Percentiles rank a stretch among this genome's conserved stretches.
phyloP scores from a whole-genome alignment of 2,113 vertebrate genomes.

The Tragulus kanchil region DNA sequence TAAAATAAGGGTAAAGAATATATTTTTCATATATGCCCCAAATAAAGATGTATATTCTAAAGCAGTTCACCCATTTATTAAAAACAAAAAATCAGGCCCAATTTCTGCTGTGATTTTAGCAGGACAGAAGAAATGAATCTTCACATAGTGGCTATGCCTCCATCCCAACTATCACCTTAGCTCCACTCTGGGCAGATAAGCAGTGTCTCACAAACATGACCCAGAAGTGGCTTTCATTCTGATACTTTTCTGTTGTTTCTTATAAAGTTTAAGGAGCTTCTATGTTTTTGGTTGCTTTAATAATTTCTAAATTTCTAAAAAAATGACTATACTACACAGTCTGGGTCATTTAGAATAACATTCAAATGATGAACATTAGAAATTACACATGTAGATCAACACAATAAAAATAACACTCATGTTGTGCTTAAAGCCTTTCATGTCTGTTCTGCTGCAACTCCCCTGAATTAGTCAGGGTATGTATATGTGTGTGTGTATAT shows the following conservation, averaged over 20 bases:
- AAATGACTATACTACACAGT: not conserved
- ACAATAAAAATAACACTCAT: not conserved
- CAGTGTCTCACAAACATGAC: not conserved
- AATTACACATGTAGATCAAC: not conserved
- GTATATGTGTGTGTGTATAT: too few relatives aligned
- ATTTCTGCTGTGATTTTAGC: slow-evolving; percentile 16
- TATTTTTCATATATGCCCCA: slow-evolving; percentile 65
- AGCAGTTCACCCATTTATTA: not conserved
- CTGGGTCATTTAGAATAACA: not conserved
- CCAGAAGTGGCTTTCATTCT: not conserved
- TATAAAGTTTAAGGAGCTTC: not conserved
- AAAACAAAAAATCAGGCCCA: slow-evolving; percentile 42
- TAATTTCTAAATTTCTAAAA: slow-evolving; percentile 26
- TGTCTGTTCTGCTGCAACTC: not conserved
- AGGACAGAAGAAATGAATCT: not conserved
- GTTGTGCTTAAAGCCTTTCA: not conserved
- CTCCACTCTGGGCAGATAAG: not conserved
- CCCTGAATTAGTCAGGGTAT: not conserved
- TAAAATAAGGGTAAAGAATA: slow-evolving; percentile 34
- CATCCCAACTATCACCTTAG: not conserved
- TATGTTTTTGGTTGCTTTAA: not conserved
- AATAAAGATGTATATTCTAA: slow-evolving; percentile 75
- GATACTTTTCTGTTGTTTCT: not conserved
- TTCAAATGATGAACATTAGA: not conserved
- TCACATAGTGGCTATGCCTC: not conserved